phyloP scores from a whole-genome alignment of 2,888 invertebrate genomes.

The Andrena trimmerana region DNA sequence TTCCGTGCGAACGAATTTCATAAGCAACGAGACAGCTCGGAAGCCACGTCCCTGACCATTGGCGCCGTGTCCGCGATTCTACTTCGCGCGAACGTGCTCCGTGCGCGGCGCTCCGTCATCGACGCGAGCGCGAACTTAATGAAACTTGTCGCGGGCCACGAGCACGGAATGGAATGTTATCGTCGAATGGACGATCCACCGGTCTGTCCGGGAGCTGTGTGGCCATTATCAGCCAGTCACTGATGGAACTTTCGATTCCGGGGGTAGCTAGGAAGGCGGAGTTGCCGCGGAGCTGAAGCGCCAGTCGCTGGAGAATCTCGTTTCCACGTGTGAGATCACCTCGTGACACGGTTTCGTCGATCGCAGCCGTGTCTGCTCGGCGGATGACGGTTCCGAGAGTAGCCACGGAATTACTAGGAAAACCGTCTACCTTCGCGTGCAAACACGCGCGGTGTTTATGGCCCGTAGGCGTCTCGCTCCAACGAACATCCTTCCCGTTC shows the following conservation, averaged over 20 bases:
- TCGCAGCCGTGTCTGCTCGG: background rate
- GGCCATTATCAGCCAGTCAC: background rate
- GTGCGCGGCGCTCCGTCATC: slow-evolving; percentile 49
- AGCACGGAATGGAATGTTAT: slow-evolving; percentile 6
- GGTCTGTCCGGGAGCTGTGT: background rate
- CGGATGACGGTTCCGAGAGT: slow-evolving; percentile 46
- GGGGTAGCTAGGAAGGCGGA: background rate
- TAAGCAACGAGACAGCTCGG: background rate
- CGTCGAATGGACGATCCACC: background rate
- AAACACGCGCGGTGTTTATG: background rate
- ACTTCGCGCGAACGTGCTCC: slow-evolving; percentile 24
- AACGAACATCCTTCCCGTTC: slow-evolving; percentile 2
- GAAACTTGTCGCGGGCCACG: slow-evolving; percentile 45
- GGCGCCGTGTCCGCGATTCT: slow-evolving; percentile 37
- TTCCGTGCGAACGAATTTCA: slow-evolving; percentile 5
- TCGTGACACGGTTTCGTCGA: slow-evolving; percentile 16
- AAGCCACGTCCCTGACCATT: slow-evolving; percentile 36
- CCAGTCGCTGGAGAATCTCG: background rate
- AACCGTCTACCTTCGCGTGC: slow-evolving; percentile 44
- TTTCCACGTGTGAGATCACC: no score
- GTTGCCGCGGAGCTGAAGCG: background rate
- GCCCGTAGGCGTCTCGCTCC: slow-evolving; percentile 16
- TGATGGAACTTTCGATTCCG: background rate
- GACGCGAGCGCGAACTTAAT: slow-evolving; percentile 56
- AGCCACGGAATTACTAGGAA: slow-evolving; percentile 50